Conservation (phyloP, 2,888 invertebrate genomes). For the Eristalis tenax region DNA sequence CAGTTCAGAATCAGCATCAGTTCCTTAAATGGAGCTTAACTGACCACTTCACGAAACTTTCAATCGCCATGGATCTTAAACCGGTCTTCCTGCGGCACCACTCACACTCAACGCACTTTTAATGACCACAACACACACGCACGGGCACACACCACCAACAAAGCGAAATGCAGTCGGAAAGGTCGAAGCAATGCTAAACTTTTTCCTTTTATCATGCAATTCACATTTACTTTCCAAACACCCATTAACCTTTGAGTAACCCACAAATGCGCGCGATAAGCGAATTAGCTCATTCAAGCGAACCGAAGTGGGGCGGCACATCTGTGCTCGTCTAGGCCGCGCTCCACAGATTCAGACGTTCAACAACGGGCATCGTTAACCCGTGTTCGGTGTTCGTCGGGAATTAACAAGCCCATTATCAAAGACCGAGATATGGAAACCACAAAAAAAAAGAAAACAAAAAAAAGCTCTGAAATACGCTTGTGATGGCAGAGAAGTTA, state of each 20-base stretch:
- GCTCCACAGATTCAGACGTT: not conserved
- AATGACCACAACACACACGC: not conserved
- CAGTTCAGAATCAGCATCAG: not conserved
- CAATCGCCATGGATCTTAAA: not conserved
- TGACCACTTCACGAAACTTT: not conserved
- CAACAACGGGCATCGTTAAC: not conserved
- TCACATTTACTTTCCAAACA: conserved; percentile 23
- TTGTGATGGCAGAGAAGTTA: not conserved
- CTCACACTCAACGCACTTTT: not conserved
- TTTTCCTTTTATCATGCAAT: not conserved
- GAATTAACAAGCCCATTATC: conserved; percentile 21
- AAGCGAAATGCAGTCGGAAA: not conserved
- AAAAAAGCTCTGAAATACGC: not conserved
- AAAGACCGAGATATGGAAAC: not conserved
- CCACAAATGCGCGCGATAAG: conserved; percentile 8
- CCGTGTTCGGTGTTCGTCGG: not conserved
- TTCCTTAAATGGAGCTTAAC: too few relatives aligned
- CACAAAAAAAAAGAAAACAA: not conserved
- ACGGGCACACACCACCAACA: not conserved
- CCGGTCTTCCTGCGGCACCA: not conserved
- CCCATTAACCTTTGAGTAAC: conserved; percentile 47
- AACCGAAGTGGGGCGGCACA: not conserved
- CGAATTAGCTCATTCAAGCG: conserved; percentile 24
- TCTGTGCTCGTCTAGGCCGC: not conserved
- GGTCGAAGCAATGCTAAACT: not conserved